These are phyloP conservation scores for Mesodorylaimus sp. DNA, from an alignment of 2,888 invertebrate species.

Conservation along the genomic window DNA sequence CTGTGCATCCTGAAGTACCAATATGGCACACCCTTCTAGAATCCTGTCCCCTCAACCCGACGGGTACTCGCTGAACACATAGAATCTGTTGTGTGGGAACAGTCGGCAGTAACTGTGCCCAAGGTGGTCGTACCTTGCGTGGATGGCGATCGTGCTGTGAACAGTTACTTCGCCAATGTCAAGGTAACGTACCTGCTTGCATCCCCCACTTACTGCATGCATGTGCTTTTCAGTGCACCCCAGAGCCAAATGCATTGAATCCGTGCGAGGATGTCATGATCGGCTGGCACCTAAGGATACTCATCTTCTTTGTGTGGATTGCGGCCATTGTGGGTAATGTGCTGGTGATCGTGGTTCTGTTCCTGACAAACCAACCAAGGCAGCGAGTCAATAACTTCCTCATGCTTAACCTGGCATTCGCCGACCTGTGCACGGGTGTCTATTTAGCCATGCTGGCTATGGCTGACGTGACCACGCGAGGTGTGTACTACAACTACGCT, in stretches of 20 bases:
- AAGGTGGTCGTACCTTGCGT: too few species aligned
- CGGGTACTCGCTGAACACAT: too few species aligned
- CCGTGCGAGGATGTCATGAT: slow-evolving; percentile 81
- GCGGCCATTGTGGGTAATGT: slow-evolving; percentile 87
- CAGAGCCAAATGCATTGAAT: slow-evolving; percentile 58
- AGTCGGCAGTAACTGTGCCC: too few species aligned
- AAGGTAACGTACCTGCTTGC: too few species aligned
- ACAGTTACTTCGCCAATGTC: too few species aligned
- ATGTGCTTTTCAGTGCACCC: slow-evolving; percentile 41
- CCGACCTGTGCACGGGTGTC: slow-evolving; percentile 88
- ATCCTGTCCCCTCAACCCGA: too few species aligned
- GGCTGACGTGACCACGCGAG: slow-evolving; percentile 81
- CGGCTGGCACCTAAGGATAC: slow-evolving; percentile 57
- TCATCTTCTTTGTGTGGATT: slow-evolving; percentile 90
- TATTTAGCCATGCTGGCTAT: slow-evolving; percentile 80
- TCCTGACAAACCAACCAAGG: slow-evolving; percentile 6
- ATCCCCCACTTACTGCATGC: neutral
- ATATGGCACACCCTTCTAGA: too few species aligned
- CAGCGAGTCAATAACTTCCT: neutral
- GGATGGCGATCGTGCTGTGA: too few species aligned
- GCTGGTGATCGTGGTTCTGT: slow-evolving; percentile 72
- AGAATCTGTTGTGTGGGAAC: too few species aligned
- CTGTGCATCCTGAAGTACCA: too few species aligned
- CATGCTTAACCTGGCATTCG: slow-evolving; percentile 71
- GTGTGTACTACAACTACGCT: slow-evolving; percentile 85